Percentiles rank a stretch among this genome's conserved stretches.
These are phyloP conservation scores for Cerastoderma edule DNA, from an alignment of 2,888 invertebrate species.

Conservation along the genomic window DNA sequence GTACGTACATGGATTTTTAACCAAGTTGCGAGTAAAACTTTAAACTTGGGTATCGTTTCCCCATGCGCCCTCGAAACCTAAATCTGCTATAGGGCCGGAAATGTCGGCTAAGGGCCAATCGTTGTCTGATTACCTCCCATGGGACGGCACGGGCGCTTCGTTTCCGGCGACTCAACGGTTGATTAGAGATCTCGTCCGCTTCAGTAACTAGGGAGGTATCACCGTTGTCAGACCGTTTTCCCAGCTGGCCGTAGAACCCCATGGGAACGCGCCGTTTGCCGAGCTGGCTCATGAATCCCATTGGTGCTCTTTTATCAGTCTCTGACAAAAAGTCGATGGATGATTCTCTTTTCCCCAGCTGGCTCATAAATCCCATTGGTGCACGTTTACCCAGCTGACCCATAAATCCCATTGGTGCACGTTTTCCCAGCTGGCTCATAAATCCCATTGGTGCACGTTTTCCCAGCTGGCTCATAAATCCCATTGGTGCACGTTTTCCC, in stretches of 20 bases:
- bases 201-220: neutral
- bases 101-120: constrained; percentile 1
- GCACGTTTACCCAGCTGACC: constrained; percentile 17
- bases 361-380: constrained; percentile 11
- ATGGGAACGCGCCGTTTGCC: constrained; percentile 27
- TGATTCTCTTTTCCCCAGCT: constrained; percentile 41
- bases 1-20: too few relatives aligned
- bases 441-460: constrained; percentile 45
- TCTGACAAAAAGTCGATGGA: constrained; percentile 39
- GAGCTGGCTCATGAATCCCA: constrained; percentile 12
- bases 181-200: neutral
- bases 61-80: constrained; percentile 29
- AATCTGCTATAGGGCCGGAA: constrained; percentile 28
- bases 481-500: constrained; percentile 37
- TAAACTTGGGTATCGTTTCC: constrained; percentile 28
- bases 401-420: constrained; percentile 18
- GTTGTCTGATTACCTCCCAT: constrained; percentile 1
- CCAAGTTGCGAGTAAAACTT: constrained; percentile 32
- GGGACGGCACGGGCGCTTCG: constrained; percentile 2
- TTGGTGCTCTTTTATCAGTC: constrained; percentile 31
- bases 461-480: constrained; percentile 37
- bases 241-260: constrained; percentile 21
- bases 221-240: constrained; percentile 26
- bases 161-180: constrained; percentile 6
- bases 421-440: constrained; percentile 34